Conservation (phyloP, 2,113 vertebrate genomes). For the Onychostruthus taczanowskii region DNA sequence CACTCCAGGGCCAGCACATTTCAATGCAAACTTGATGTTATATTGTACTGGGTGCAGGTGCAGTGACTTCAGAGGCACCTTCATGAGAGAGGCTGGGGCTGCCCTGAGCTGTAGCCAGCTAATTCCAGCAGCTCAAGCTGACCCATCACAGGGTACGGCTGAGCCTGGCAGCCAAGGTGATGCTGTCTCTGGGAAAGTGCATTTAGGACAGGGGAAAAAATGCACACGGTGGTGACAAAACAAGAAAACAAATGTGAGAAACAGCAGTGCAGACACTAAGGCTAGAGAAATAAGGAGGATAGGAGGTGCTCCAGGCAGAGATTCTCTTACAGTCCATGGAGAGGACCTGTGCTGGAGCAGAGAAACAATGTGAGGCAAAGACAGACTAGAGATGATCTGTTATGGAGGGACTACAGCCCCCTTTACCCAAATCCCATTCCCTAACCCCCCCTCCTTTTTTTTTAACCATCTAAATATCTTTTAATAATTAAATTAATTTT, state of each 20-base stretch:
- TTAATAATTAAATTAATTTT: background rate
- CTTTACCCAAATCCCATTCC: background rate
- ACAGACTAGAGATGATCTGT: background rate
- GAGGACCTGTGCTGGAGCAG: accelerated
- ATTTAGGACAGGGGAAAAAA: background rate
- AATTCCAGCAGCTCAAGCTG: background rate
- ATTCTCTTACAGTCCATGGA: background rate
- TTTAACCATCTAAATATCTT: background rate
- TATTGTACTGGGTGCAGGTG: background rate
- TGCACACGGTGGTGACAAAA: accelerated
- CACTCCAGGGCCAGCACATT: background rate
- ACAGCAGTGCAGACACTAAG: background rate
- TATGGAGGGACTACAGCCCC: accelerated
- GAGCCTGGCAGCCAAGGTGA: background rate
- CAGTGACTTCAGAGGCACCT: background rate
- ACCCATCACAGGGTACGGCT: accelerated
- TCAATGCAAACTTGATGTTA: background rate
- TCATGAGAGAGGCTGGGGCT: accelerated
- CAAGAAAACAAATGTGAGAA: background rate
- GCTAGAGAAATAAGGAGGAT: background rate
- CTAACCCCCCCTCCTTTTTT: accelerated
- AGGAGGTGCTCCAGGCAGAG: background rate
- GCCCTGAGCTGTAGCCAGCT: accelerated
- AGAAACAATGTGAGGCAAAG: background rate
- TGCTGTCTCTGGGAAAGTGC: background rate